phyloP scores from a whole-genome alignment of 2,113 vertebrate species.

The Bostrychus sinensis region DNA sequence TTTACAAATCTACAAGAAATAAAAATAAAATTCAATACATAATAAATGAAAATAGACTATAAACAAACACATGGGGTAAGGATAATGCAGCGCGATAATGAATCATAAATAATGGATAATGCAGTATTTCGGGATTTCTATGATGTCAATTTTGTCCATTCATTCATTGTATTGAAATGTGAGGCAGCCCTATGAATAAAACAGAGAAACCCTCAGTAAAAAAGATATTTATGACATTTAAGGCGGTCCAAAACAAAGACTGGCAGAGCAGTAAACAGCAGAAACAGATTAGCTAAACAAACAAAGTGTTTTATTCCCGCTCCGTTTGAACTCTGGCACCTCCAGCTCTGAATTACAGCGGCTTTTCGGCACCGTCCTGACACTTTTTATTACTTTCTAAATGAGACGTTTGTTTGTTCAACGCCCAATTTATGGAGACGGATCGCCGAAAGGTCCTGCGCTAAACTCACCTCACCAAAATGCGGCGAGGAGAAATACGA shows the following conservation, averaged over 20 bases:
- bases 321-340: background rate
- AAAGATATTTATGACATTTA: background rate
- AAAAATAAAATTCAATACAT: too few species aligned
- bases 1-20: too few species aligned
- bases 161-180: too few species aligned
- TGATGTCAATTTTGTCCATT: too few species aligned
- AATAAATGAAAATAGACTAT: too few species aligned
- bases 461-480: conserved; percentile 79
- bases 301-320: background rate
- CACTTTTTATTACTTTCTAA: conserved; percentile 59
- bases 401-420: conserved; percentile 71
- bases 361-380: conserved; percentile 4
- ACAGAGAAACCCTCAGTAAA: background rate
- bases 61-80: too few species aligned
- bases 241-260: background rate
- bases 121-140: too few species aligned
- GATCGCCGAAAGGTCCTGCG: conserved; percentile 58
- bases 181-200: too few species aligned
- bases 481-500: conserved; percentile 59
- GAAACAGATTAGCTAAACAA: conserved; percentile 47
- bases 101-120: too few species aligned
- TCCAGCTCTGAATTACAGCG: conserved; percentile 28
- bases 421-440: conserved; percentile 73
- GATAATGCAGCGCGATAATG: too few species aligned
- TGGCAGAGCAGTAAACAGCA: conserved; percentile 19